A percentile compares a stretch with the other conserved stretches of the same genome.
phyloP scores from a whole-genome alignment of 2,113 vertebrate genomes.

The Burhinus oedicnemus region DNA sequence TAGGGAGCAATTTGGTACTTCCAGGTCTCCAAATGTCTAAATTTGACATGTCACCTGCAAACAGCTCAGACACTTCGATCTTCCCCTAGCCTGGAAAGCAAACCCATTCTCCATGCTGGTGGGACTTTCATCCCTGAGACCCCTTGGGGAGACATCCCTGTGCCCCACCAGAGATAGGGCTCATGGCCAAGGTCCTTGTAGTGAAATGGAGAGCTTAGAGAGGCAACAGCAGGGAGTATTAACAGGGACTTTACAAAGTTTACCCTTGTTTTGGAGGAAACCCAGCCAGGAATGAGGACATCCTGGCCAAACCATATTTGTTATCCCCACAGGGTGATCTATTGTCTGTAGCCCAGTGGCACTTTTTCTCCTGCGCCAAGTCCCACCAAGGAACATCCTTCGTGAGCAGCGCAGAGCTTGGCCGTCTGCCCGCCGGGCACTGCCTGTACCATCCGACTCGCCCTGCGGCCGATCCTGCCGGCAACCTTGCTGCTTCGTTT shows the following conservation, averaged over 20 bases:
- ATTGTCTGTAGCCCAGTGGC: accelerated
- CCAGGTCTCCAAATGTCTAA: neutral
- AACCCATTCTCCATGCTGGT: neutral
- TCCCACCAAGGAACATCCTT: accelerated
- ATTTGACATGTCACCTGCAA: neutral
- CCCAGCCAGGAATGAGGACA: neutral
- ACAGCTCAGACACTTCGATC: neutral
- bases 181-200: neutral
- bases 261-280: neutral
- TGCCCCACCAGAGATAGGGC: neutral
- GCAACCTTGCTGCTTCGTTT: neutral
- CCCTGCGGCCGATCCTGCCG: accelerated
- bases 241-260: neutral
- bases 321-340: neutral
- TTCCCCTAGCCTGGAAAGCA: neutral
- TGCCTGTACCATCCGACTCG: accelerated
- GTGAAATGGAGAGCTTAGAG: accelerated
- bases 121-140: neutral
- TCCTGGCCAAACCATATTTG: accelerated
- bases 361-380: neutral
- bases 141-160: neutral
- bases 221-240: neutral
- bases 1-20: neutral
- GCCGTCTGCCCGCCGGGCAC: accelerated
- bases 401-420: neutral